Conservation (phyloP, 1,140 invertebrate species). For the Meloidogyne chitwoodi region DNA sequence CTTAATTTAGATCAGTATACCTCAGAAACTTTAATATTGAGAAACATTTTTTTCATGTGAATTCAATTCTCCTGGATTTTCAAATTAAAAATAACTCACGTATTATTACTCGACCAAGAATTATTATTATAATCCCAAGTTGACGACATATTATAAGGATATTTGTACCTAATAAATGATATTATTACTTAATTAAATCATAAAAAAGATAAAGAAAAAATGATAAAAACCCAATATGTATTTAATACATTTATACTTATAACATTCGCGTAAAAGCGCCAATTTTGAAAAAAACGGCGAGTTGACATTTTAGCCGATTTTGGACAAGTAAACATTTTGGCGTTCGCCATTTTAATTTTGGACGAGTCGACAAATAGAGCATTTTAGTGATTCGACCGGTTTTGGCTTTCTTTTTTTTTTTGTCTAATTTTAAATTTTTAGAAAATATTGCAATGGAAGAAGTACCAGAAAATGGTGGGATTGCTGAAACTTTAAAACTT, state of each 20-base stretch:
- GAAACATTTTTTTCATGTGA: no score
- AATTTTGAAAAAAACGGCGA: no score
- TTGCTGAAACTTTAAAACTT: not conserved
- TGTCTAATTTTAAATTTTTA: not conserved
- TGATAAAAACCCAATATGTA: no score
- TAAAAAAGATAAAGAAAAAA: not conserved
- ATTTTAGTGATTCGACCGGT: no score
- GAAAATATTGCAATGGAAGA: not conserved
- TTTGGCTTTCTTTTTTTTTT: not conserved
- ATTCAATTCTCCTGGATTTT: not conserved
- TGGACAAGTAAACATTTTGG: no score
- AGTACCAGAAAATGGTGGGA: not conserved
- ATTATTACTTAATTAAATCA: not conserved
- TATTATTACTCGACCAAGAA: not conserved
- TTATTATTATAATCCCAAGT: not conserved
- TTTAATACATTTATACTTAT: no score
- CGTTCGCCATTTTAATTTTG: no score
- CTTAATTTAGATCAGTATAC: no score
- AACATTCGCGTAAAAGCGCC: no score
- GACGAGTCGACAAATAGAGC: no score
- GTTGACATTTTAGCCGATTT: no score
- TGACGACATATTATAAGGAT: not conserved
- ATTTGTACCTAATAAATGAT: not conserved
- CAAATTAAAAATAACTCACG: not conserved
- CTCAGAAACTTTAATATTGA: no score